phyloP scores from a whole-genome alignment of 2,888 invertebrate species.

The Lepidocyrtinus sp. region DNA sequence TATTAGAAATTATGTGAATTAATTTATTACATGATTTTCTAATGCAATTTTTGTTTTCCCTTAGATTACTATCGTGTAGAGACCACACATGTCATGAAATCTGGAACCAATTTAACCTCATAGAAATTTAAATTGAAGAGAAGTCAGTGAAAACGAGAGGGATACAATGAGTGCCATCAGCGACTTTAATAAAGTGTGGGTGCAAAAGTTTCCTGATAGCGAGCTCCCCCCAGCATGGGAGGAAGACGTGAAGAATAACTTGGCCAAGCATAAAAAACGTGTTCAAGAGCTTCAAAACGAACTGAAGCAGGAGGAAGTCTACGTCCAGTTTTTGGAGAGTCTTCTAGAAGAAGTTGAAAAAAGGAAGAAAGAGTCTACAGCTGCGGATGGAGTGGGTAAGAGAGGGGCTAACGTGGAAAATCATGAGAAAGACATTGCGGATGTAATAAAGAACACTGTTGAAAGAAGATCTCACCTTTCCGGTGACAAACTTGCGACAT shows the following conservation, averaged over 20 bases:
- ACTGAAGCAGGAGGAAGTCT: constrained; percentile 90
- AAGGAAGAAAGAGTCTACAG: constrained; percentile 78
- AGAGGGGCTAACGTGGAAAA: constrained; percentile 69
- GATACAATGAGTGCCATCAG: constrained; percentile 70
- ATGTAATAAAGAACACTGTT: constrained; percentile 69
- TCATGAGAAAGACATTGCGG: constrained; percentile 67
- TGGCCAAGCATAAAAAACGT: constrained; percentile 90
- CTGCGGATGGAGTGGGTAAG: constrained; percentile 61
- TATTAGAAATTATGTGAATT: background rate
- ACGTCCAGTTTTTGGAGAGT: constrained; percentile 90
- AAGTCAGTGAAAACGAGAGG: too few species aligned
- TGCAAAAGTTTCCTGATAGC: constrained; percentile 91
- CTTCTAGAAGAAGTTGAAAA: constrained; percentile 88
- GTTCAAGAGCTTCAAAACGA: constrained; percentile 86
- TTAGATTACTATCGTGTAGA: background rate
- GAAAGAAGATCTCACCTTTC: constrained; percentile 64
- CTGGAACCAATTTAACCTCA: background rate
- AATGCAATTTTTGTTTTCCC: background rate
- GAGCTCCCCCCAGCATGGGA: constrained; percentile 93
- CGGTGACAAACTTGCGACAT: constrained; percentile 28
- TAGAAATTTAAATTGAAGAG: constrained; percentile 11
- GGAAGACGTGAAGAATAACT: constrained; percentile 91
- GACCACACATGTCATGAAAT: background rate
- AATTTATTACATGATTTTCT: background rate
- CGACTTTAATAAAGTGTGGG: constrained; percentile 81